Evolutionary conservation across 1,140 invertebrate genomes (phyloP).

Genomic region (Aphidius gifuensis): DNA sequence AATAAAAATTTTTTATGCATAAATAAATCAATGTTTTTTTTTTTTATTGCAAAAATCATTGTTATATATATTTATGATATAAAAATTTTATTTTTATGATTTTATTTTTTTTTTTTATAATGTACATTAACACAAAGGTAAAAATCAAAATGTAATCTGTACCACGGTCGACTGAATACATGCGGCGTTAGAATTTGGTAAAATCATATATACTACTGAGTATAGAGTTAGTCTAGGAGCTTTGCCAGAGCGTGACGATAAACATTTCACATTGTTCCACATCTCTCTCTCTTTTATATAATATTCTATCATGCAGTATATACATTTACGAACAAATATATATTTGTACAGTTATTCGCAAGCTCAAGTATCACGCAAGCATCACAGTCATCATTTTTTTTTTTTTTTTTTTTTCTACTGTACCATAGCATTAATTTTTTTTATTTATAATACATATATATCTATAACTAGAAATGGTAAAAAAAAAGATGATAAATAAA

Average conservation of each 20-base stretch:
- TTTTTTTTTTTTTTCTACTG: no score
- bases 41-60: no score
- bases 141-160: slow-evolving; percentile 5
- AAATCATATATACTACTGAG: slow-evolving; percentile 9
- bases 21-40: background rate
- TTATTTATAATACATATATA: no score
- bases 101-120: no score
- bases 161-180: slow-evolving; percentile 10
- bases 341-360: background rate
- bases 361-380: no score
- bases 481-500: no score
- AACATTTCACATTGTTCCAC: slow-evolving; percentile 18
- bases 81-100: no score
- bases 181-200: background rate
- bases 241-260: slow-evolving; percentile 21
- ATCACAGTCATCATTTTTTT: no score
- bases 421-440: no score
- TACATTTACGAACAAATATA: background rate
- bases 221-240: background rate
- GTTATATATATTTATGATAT: no score
- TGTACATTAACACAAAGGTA: no score
- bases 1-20: slow-evolving; percentile 1
- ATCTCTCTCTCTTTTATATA: background rate
- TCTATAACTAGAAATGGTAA: no score
- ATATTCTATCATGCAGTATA: background rate